A percentile compares a stretch with the other conserved stretches of the same genome.
Conservation (phyloP, 2,888 invertebrate species). For the Hylaea fasciaria region DNA sequence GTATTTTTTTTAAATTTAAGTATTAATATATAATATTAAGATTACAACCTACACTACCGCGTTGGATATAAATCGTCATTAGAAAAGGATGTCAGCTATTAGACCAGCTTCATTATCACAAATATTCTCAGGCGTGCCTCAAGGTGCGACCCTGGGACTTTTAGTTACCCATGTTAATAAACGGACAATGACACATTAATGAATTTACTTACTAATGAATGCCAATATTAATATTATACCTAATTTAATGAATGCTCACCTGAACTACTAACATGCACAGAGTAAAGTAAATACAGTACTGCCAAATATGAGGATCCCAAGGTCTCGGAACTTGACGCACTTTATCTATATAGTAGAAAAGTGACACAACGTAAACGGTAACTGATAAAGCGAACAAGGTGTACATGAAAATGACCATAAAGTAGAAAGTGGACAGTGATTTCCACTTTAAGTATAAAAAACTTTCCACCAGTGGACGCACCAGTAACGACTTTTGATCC, state of each 20-base stretch:
- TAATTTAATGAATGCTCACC: no score
- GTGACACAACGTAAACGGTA: constrained; percentile 10
- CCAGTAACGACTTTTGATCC: constrained; percentile 69
- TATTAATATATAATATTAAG: not conserved
- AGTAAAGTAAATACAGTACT: constrained; percentile 2
- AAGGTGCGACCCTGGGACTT: no score
- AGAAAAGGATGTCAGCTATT: not conserved
- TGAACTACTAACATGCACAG: constrained; percentile 7
- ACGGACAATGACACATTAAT: no score
- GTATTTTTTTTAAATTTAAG: not conserved
- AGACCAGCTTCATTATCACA: no score
- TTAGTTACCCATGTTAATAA: no score
- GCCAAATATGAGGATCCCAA: constrained; percentile 14
- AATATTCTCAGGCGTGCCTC: no score
- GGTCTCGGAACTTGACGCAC: not conserved
- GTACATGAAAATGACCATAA: constrained; percentile 11
- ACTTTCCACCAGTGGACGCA: constrained; percentile 81
- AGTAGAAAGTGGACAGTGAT: constrained; percentile 42
- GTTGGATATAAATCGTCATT: not conserved
- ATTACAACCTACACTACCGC: not conserved
- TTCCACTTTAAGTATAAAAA: constrained; percentile 82
- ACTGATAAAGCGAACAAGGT: constrained; percentile 9
- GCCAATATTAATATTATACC: no score
- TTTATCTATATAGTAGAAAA: constrained; percentile 19
- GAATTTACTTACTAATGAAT: no score